Conservation (phyloP, 2,888 invertebrate genomes). For the Drosophila phalerata region DNA sequence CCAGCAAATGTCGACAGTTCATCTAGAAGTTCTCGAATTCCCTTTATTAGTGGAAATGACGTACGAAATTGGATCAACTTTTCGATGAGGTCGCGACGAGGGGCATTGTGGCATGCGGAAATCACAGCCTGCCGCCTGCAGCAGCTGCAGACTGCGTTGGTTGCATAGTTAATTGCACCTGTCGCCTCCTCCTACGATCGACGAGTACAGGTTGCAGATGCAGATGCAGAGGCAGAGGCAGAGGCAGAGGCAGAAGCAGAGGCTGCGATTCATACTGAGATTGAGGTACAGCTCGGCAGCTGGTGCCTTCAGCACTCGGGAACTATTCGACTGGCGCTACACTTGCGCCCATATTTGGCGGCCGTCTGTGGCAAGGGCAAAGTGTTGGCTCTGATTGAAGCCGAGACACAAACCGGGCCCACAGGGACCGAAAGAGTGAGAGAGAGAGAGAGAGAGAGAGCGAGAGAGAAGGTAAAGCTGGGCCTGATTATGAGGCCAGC, state of each 20-base stretch:
- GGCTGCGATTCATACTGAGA: not conserved
- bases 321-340: slow-evolving; percentile 64
- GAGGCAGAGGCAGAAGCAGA: not conserved
- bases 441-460: not conserved
- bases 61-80: slow-evolving; percentile 32
- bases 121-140: slow-evolving; percentile 42
- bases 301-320: slow-evolving; percentile 3
- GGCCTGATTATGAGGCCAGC: slow-evolving; percentile 71
- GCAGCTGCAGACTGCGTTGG: slow-evolving; percentile 34
- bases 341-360: slow-evolving; percentile 73
- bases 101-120: slow-evolving; percentile 61
- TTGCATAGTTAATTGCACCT: slow-evolving; percentile 73
- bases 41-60: slow-evolving; percentile 33
- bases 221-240: not conserved
- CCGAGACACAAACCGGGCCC: slow-evolving; percentile 57
- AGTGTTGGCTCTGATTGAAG: slow-evolving; percentile 59
- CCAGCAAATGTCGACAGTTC: slow-evolving; percentile 9
- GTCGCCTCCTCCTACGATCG: slow-evolving; percentile 69
- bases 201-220: slow-evolving; percentile 3
- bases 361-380: slow-evolving; percentile 21
- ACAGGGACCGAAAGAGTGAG: not conserved
- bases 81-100: slow-evolving; percentile 16
- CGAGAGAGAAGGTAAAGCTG: slow-evolving; percentile 15
- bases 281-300: slow-evolving; percentile 7
- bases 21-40: slow-evolving; percentile 15